Evolutionary conservation across 2,797 vertebrate genomes (phyloP).

Genomic region (Lutra lutra): DNA sequence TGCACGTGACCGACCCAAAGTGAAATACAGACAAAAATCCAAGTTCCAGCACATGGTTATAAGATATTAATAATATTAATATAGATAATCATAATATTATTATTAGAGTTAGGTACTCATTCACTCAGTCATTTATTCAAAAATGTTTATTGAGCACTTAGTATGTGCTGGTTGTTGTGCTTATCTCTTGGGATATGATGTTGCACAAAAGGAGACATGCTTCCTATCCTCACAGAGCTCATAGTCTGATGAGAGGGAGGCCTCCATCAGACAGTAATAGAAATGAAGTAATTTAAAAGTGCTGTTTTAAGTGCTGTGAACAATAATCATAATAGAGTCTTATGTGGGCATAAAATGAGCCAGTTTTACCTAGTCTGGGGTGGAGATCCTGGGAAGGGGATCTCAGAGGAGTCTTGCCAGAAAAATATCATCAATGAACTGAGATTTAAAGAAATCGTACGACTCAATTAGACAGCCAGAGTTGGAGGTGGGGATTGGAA

Average conservation of each 20-base stretch:
- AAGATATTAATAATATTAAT: background rate
- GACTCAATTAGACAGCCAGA: background rate
- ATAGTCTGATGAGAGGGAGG: background rate
- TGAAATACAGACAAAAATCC: background rate
- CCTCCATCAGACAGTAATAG: constrained; percentile 20
- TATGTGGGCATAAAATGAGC: background rate
- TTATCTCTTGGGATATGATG: background rate
- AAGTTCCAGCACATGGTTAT: background rate
- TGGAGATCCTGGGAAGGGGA: background rate
- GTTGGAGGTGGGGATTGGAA: background rate
- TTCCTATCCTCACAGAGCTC: background rate
- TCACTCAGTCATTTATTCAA: background rate
- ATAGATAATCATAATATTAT: background rate
- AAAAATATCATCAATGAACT: background rate
- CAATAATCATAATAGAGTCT: constrained; percentile 30
- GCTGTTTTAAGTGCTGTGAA: background rate
- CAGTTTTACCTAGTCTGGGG: background rate
- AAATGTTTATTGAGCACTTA: constrained; percentile 27
- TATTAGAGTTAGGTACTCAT: background rate
- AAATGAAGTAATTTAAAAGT: constrained; percentile 59
- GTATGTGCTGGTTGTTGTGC: background rate
- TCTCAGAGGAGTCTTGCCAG: constrained; percentile 27
- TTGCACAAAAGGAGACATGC: background rate
- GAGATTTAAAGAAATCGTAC: background rate
- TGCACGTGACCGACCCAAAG: background rate